Percentiles rank a stretch among this genome's conserved stretches.
phyloP scores from a whole-genome alignment of 2,113 vertebrate species.

The Caranx ignobilis region DNA sequence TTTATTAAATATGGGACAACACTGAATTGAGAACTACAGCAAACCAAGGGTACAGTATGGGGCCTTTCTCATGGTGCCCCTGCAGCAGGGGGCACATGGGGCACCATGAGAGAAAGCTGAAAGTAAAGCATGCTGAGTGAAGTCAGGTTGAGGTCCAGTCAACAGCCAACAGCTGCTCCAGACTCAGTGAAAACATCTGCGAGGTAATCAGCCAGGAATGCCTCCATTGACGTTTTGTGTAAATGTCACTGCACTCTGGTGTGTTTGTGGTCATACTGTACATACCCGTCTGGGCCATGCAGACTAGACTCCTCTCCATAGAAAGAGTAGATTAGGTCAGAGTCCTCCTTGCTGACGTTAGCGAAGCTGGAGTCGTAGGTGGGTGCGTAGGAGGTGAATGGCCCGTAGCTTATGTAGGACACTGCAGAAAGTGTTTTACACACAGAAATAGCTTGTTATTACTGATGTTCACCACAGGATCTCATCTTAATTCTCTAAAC shows the following conservation, averaged over 20 bases:
- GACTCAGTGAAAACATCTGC: constrained; percentile 54
- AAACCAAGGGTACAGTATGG: background rate
- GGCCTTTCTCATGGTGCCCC: too few species aligned
- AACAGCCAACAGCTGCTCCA: constrained; percentile 5
- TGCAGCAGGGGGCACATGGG: background rate
- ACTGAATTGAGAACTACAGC: too few species aligned
- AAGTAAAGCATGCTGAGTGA: background rate
- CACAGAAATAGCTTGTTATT: background rate
- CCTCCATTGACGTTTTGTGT: constrained; percentile 21
- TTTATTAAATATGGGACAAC: too few species aligned
- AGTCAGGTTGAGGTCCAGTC: background rate
- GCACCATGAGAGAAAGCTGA: background rate
- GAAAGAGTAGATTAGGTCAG: constrained; percentile 92
- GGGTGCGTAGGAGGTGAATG: constrained; percentile 95
- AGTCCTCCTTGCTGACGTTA: constrained; percentile 96
- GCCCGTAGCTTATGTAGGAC: constrained; percentile 95
- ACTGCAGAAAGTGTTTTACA: constrained; percentile 80
- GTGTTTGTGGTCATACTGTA: background rate
- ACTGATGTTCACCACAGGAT: background rate
- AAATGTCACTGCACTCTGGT: background rate
- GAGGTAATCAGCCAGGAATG: constrained; percentile 53
- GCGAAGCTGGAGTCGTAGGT: constrained; percentile 96
- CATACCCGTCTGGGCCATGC: constrained; percentile 90
- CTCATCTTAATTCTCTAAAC: background rate
- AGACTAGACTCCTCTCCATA: constrained; percentile 92